Conservation (phyloP, 2,113 vertebrate genomes). For the Perognathus longimembris region DNA sequence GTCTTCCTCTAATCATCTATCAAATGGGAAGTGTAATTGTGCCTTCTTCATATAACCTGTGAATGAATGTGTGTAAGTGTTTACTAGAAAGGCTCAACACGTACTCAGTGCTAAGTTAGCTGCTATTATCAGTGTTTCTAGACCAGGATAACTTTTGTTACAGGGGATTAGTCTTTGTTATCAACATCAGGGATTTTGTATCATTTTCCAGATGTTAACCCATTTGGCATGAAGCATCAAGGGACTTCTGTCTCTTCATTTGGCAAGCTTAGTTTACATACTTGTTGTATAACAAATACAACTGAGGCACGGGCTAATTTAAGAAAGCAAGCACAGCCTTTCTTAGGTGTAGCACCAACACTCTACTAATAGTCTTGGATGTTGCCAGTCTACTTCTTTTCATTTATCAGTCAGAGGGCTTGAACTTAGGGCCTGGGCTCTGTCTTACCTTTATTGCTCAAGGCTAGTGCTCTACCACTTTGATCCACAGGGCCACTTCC, state of each 20-base stretch:
- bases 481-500: too few species aligned
- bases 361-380: background rate
- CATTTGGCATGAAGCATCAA: background rate
- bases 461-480: too few species aligned
- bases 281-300: background rate
- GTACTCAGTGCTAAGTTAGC: background rate
- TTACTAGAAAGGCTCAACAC: background rate
- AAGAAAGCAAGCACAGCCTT: background rate
- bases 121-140: background rate
- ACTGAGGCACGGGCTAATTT: accelerated
- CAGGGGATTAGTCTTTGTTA: background rate
- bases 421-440: too few species aligned
- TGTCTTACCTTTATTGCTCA: too few species aligned
- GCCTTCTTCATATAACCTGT: background rate
- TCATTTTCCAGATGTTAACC: background rate
- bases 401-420: too few species aligned
- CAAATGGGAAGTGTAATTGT: background rate
- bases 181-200: background rate
- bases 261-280: background rate
- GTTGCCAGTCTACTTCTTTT: background rate
- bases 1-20: constrained; percentile 33
- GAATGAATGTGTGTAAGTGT: background rate
- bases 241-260: background rate
- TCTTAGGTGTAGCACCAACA: background rate
- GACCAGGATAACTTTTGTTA: background rate